A percentile compares a stretch with the other conserved stretches of the same genome.
These are phyloP conservation scores for Python bivittatus DNA, from an alignment of 2,113 vertebrate species.

Conservation along the genomic window DNA sequence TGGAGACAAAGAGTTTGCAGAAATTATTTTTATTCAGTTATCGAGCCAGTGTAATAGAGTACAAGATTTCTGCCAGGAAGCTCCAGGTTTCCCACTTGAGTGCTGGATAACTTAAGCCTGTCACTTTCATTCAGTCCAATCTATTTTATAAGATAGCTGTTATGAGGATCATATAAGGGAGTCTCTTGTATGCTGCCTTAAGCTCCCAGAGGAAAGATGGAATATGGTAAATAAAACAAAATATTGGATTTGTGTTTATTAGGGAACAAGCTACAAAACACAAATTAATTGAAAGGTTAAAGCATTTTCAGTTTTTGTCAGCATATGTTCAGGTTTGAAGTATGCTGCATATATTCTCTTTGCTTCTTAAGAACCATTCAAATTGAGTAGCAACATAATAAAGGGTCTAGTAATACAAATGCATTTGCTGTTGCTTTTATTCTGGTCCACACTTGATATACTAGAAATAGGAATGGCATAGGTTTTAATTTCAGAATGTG, in stretches of 20 bases:
- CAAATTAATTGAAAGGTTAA: no score
- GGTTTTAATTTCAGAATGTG: not conserved
- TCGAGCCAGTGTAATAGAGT: not conserved
- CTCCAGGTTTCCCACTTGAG: not conserved
- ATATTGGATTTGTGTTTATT: not conserved
- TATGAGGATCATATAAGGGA: not conserved
- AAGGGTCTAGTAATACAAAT: slow-evolving; percentile 3
- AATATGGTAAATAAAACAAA: not conserved
- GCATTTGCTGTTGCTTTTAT: not conserved
- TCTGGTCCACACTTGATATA: not conserved
- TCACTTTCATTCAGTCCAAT: not conserved
- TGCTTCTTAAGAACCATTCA: not conserved
- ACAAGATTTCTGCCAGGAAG: not conserved
- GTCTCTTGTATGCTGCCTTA: not conserved
- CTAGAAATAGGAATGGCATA: slow-evolving; percentile 22
- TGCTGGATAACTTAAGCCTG: not conserved
- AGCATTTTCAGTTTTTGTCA: no score
- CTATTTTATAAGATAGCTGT: not conserved
- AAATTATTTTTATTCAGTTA: slow-evolving; percentile 42
- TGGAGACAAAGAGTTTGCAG: slow-evolving; percentile 23
- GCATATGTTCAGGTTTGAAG: no score
- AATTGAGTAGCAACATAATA: not conserved
- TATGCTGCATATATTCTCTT: not conserved
- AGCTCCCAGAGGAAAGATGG: not conserved
- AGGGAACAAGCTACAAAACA: no score